Evolutionary conservation across 2,797 vertebrate species (phyloP).

Genomic region (Yasuhikotakia modesta): DNA sequence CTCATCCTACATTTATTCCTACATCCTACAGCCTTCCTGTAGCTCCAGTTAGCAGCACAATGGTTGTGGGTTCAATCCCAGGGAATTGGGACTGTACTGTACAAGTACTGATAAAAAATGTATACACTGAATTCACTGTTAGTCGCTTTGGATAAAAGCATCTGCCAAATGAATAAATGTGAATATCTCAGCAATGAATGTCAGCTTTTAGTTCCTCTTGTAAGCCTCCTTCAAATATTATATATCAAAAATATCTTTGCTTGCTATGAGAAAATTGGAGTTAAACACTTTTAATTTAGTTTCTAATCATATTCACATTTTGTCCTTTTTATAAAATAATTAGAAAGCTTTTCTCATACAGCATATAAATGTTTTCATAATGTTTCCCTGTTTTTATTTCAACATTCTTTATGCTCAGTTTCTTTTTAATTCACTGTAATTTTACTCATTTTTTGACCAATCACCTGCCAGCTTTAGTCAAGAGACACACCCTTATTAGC

Average conservation of each 20-base stretch:
- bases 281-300: neutral
- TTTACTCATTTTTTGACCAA: neutral
- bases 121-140: no score
- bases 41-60: no score
- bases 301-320: neutral
- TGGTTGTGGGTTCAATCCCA: no score
- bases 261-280: neutral
- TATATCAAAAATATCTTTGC: no score
- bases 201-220: neutral
- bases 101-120: no score
- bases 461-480: slow-evolving; percentile 1
- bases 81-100: no score
- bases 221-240: no score
- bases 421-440: neutral
- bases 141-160: no score
- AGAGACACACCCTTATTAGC: neutral
- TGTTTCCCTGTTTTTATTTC: no score
- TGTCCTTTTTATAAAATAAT: neutral
- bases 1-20: neutral
- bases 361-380: neutral
- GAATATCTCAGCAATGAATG: slow-evolving; percentile 3
- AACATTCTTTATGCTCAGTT: neutral
- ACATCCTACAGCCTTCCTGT: no score
- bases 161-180: no score
- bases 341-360: neutral